A percentile compares a stretch with the other conserved stretches of the same genome.
Evolutionary conservation across 2,113 vertebrate species (phyloP).

Genomic region (Clarias batrachus): DNA sequence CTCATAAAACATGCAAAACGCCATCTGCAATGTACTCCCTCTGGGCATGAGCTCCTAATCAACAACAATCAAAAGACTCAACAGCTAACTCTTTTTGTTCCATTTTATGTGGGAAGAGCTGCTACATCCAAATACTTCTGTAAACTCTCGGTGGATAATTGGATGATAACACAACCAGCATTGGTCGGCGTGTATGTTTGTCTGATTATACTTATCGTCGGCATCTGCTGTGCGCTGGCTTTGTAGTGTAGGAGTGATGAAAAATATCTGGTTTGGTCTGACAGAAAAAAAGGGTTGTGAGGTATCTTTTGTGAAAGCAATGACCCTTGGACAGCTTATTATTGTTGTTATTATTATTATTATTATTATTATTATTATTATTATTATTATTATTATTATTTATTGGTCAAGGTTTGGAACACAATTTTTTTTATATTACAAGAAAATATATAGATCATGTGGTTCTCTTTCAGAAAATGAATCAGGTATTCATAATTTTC

Average conservation of each 20-base stretch:
- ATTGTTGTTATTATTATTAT: too few species aligned
- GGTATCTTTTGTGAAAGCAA: neutral
- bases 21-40: constrained; percentile 44
- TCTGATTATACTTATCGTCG: constrained; percentile 35
- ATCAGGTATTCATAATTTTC: neutral
- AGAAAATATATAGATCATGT: neutral
- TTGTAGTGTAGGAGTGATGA: constrained; percentile 10
- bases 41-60: constrained; percentile 47
- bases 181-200: constrained; percentile 5
- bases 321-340: neutral
- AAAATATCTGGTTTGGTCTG: neutral
- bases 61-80: constrained; percentile 34
- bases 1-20: constrained; percentile 46
- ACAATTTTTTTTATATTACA: neutral
- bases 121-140: constrained; percentile 40
- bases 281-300: neutral
- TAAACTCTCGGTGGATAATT: constrained; percentile 47
- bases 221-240: constrained; percentile 22
- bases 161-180: constrained; percentile 32
- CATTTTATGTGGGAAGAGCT: constrained; percentile 24
- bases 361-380: too few species aligned
- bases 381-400: too few species aligned
- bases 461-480: neutral
- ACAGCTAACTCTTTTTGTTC: constrained; percentile 48
- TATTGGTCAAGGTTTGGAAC: neutral